Evolutionary conservation across 2,113 vertebrate genomes (phyloP).

Genomic region (Carollia perspicillata): DNA sequence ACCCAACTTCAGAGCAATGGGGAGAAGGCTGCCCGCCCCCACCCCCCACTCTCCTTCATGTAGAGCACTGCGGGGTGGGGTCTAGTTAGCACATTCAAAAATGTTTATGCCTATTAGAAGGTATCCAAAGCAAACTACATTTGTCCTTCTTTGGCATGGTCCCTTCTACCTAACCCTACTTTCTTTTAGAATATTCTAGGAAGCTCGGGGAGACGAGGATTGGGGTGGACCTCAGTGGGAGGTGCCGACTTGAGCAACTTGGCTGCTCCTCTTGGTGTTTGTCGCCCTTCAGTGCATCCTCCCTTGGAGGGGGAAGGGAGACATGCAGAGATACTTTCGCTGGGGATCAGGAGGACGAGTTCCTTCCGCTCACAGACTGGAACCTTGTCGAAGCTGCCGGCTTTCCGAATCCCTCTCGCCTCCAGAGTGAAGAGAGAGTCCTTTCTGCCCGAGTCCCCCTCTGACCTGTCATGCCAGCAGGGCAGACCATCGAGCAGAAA

Average conservation of each 20-base stretch:
- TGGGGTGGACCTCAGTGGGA: background rate
- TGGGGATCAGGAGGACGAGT: background rate
- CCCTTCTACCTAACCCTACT: background rate
- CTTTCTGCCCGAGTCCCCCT: background rate
- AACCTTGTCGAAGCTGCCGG: background rate
- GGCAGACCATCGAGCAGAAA: background rate
- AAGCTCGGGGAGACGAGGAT: background rate
- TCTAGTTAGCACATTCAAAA: background rate
- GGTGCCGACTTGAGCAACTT: background rate
- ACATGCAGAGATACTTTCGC: background rate
- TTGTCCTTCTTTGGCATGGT: background rate
- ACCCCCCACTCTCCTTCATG: background rate
- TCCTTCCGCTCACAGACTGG: background rate
- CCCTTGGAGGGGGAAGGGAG: background rate
- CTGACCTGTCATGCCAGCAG: background rate
- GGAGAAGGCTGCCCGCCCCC: background rate
- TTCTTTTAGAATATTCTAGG: background rate
- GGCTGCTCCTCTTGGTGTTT: background rate
- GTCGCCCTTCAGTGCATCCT: background rate
- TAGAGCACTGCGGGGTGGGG: background rate
- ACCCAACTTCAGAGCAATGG: background rate
- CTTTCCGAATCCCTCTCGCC: background rate
- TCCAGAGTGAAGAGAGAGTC: background rate
- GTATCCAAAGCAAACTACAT: background rate
- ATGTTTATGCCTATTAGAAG: background rate